These are phyloP conservation scores for Corythaixoides concolor DNA, from an alignment of 2,113 vertebrate genomes.

Conservation along the genomic window DNA sequence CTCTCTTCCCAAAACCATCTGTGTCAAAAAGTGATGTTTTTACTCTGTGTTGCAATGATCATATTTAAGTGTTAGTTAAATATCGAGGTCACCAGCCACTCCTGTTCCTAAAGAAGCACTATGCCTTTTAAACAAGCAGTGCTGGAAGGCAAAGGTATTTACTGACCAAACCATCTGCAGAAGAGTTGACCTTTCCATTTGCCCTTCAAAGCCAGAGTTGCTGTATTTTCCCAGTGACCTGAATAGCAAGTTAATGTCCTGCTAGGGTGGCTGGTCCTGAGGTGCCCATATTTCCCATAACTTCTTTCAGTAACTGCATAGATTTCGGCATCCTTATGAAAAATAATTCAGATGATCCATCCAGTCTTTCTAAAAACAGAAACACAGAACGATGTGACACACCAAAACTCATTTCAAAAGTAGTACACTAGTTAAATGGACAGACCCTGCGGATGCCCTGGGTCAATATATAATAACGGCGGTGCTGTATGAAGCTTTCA, in stretches of 20 bases:
- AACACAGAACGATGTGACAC: not conserved
- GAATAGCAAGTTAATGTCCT: not conserved
- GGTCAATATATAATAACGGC: not conserved
- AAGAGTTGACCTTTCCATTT: not conserved
- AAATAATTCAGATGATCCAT: not conserved
- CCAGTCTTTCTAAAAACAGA: not conserved
- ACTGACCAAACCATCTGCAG: slow-evolving; percentile 3
- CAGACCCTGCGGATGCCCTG: not conserved
- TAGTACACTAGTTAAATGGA: not conserved
- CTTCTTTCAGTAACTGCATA: not conserved
- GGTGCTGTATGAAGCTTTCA: not conserved
- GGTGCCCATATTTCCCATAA: not conserved
- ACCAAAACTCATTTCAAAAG: not conserved
- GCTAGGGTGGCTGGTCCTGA: not conserved
- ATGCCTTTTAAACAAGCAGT: not conserved
- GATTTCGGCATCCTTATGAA: not conserved
- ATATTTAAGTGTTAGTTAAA: slow-evolving; percentile 29
- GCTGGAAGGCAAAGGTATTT: slow-evolving; percentile 25
- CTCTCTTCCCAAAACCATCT: not conserved
- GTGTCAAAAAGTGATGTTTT: not conserved
- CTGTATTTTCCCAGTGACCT: not conserved
- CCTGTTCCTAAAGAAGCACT: not conserved
- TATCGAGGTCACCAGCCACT: not conserved
- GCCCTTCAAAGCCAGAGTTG: slow-evolving; percentile 5
- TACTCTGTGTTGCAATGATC: not conserved